phyloP scores from a whole-genome alignment of 2,797 vertebrate genomes.

The Neosilurus hyrtlii region DNA sequence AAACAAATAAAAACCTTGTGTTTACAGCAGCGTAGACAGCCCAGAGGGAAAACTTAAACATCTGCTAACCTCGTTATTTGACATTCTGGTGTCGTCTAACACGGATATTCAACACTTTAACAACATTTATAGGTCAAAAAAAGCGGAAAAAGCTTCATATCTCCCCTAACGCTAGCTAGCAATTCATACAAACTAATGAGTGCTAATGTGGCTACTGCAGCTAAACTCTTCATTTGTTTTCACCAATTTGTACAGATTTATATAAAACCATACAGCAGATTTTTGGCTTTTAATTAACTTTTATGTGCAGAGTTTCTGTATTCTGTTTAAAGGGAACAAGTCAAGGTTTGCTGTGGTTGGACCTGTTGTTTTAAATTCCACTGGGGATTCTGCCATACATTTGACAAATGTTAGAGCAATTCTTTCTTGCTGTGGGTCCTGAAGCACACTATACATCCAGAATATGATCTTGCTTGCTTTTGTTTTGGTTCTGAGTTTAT shows the following conservation, averaged over 20 bases:
- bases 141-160: no score
- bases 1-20: no score
- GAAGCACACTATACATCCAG: background rate
- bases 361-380: background rate
- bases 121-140: no score
- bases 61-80: no score
- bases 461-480: conserved; percentile 7
- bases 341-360: background rate
- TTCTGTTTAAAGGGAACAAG: background rate
- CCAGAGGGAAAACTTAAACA: no score
- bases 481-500: conserved; percentile 10
- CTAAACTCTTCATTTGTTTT: background rate
- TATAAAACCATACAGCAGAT: background rate
- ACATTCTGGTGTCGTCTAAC: no score
- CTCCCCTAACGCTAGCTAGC: background rate
- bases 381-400: background rate
- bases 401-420: background rate
- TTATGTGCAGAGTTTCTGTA: background rate
- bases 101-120: no score
- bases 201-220: background rate
- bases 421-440: background rate
- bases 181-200: background rate
- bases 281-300: no score
- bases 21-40: no score
- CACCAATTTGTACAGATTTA: background rate